Conservation (phyloP, 2,113 vertebrate species). For the Abramis brama region DNA sequence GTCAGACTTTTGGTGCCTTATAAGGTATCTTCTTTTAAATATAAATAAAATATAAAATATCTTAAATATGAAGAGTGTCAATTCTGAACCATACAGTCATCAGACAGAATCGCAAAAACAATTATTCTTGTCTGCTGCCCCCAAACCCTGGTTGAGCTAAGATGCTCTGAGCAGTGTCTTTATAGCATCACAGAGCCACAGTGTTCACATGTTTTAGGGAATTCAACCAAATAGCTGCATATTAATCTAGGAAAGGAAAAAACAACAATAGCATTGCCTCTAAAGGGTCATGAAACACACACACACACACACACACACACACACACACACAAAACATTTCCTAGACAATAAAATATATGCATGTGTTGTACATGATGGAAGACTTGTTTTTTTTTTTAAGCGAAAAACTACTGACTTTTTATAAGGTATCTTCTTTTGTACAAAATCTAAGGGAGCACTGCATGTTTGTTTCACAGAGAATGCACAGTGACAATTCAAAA, state of each 20-base stretch:
- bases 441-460: neutral
- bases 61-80: no score
- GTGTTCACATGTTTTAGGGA: neutral
- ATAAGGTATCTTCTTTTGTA: neutral
- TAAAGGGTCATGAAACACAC: neutral
- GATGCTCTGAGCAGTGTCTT: neutral
- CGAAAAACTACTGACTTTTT: no score
- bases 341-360: neutral
- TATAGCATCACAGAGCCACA: neutral
- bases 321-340: no score
- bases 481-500: neutral
- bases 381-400: no score
- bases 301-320: no score
- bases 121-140: neutral
- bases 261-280: neutral
- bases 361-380: neutral
- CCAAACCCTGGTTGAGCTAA: neutral
- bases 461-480: neutral
- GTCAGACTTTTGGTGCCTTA: neutral
- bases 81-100: no score
- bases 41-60: no score
- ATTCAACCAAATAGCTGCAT: neutral
- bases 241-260: neutral
- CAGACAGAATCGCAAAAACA: neutral
- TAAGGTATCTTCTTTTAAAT: no score